phyloP scores from a whole-genome alignment of 2,113 vertebrate species.

The Gymnocephalus cernua region DNA sequence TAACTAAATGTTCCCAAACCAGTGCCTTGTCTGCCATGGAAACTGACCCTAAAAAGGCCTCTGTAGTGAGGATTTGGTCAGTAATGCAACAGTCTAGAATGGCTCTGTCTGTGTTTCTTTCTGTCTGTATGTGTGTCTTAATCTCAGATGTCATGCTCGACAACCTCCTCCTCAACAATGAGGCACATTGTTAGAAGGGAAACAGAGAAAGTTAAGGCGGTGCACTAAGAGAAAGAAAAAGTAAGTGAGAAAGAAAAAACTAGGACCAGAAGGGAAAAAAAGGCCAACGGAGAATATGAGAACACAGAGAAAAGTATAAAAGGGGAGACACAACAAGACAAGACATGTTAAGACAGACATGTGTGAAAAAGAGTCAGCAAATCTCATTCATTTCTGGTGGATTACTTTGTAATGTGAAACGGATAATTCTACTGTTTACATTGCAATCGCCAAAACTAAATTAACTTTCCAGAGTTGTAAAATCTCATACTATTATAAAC shows the following conservation, averaged over 20 bases:
- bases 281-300: slow-evolving; percentile 4
- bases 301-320: background rate
- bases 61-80: slow-evolving; percentile 31
- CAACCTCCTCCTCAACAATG: slow-evolving; percentile 73
- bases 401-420: background rate
- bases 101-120: slow-evolving; percentile 29
- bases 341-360: background rate
- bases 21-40: slow-evolving; percentile 13
- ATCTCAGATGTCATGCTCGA: slow-evolving; percentile 65
- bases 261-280: background rate
- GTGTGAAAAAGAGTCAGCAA: background rate
- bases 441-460: background rate
- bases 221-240: background rate
- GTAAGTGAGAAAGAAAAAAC: background rate
- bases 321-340: background rate
- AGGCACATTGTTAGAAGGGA: slow-evolving; percentile 67
- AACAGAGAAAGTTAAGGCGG: slow-evolving; percentile 36
- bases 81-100: slow-evolving; percentile 55
- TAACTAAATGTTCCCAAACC: slow-evolving; percentile 42
- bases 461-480: background rate
- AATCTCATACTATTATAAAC: background rate
- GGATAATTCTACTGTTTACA: background rate
- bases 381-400: background rate
- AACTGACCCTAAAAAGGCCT: slow-evolving; percentile 58
- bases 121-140: slow-evolving; percentile 53